Percentiles rank a stretch among this genome's conserved stretches.
Evolutionary conservation across 2,888 invertebrate genomes (phyloP).

Genomic region (Scrobipalpa costella): DNA sequence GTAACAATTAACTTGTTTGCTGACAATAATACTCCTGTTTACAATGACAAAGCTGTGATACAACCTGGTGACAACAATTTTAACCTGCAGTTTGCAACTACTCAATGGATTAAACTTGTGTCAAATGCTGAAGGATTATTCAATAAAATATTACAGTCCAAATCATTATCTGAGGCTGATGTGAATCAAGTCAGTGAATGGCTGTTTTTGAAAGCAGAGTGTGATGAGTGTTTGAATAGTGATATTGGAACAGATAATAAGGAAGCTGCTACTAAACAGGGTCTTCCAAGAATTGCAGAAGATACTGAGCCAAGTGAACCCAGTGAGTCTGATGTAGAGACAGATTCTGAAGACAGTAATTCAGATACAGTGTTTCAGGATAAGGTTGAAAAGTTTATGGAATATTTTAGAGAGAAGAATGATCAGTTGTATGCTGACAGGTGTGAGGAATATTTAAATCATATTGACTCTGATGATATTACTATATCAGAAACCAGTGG

Average conservation of each 20-base stretch:
- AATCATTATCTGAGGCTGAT: conserved; percentile 85
- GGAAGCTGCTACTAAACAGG: conserved; percentile 68
- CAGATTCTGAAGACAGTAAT: conserved; percentile 81
- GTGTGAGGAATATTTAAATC: conserved; percentile 82
- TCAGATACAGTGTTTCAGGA: conserved; percentile 85
- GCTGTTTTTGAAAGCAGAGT: conserved; percentile 92
- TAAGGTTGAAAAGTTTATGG: conserved; percentile 86
- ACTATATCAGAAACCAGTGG: conserved; percentile 77
- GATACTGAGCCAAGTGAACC: conserved; percentile 82
- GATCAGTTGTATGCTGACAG: conserved; percentile 83
- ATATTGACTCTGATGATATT: conserved; percentile 76
- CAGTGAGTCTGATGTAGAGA: conserved; percentile 82
- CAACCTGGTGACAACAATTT: conserved; percentile 75
- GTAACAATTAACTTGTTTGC: conserved; percentile 87
- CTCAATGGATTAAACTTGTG: conserved; percentile 91
- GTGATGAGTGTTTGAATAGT: conserved; percentile 88
- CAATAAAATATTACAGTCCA: conserved; percentile 86
- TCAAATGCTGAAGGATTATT: conserved; percentile 92
- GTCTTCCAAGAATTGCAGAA: conserved; percentile 74
- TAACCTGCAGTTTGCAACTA: conserved; percentile 90
- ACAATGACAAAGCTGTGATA: conserved; percentile 60
- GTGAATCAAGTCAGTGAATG: conserved; percentile 89
- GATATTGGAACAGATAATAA: conserved; percentile 76
- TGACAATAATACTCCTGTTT: conserved; percentile 82
- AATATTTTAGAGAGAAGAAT: conserved; percentile 85